These are phyloP conservation scores for Cephus rjabovi DNA, from an alignment of 2,888 invertebrate species.

Conservation along the genomic window DNA sequence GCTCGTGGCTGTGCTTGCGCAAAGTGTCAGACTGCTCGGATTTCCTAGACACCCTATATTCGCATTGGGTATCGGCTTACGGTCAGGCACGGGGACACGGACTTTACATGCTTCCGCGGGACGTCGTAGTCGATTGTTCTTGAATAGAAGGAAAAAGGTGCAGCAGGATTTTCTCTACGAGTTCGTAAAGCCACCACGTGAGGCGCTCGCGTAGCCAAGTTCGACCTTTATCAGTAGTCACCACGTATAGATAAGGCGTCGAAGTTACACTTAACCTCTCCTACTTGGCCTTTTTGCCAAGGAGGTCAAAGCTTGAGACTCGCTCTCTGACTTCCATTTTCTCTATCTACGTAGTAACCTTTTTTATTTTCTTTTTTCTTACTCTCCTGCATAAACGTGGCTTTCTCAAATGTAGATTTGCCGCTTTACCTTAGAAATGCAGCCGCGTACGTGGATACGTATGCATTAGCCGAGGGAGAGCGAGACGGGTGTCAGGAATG, in stretches of 20 bases:
- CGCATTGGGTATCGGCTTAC: neutral
- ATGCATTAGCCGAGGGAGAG: no score
- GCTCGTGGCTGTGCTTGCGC: neutral
- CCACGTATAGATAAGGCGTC: neutral
- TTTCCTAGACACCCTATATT: conserved; percentile 1
- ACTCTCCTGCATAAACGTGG: neutral
- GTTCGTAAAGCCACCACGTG: neutral
- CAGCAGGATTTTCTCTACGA: neutral
- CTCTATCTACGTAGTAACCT: neutral
- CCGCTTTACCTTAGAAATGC: neutral
- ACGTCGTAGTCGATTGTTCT: neutral
- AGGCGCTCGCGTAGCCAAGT: neutral
- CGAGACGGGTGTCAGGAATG: no score
- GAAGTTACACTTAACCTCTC: neutral
- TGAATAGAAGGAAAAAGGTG: neutral
- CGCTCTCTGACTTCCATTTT: neutral
- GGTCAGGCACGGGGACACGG: neutral
- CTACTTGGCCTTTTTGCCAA: neutral
- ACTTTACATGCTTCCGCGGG: neutral
- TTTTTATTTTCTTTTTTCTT: neutral
- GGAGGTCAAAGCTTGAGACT: neutral
- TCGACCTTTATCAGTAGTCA: neutral
- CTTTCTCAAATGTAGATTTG: neutral
- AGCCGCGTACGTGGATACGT: neutral
- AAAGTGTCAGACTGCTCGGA: neutral